Evolutionary conservation across 2,113 vertebrate genomes (phyloP), one percentile per base, ranked within the genome.

Genomic region (Lathamus discolor): DNA sequence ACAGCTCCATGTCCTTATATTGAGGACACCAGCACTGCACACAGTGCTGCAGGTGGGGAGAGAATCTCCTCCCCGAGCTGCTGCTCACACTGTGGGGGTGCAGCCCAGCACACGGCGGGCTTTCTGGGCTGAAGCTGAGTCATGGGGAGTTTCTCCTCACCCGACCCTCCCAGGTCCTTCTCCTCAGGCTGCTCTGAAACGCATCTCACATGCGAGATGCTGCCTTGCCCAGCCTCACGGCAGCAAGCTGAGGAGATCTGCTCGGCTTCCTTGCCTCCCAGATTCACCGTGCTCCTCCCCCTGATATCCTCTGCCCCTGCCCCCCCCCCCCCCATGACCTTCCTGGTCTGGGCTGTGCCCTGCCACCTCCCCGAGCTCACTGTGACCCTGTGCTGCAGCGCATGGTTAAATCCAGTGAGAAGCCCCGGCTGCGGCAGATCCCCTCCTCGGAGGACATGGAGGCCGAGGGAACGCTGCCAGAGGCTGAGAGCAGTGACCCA

Each of bases 401-500:
- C 72, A 98, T 98, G 97, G 97, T 97, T 5, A 99, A 99, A 95
- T 97, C 98, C 54, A 99, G 98, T 10, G 99, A 99, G 97, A 99
- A 99, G 96, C 99, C 98, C 33, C 98, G 98, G 9, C 98, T 99
- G 77, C 98, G 97, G 57, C 99, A 99, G 97, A 99, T 99, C 85
- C 99, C 99, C 5, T 99, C 99, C 11, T 96, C 98, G 0, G 99
- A 99, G 96, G 99, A 99, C 94, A 98, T 99, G 93, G 99, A 99
- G 92, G 97, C 98, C 0, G 98, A 98, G 63, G 98, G 98, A 31
- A 97, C 97, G 4, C 35, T 85, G 51, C 35, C 92, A 35, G 94
- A 92, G 24, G 61, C 86, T 6, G 98, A 98, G 85, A 88, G 27
- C 68, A 95, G 93, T 8, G 98, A 98, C 91, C 86, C 22, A 6